A percentile compares a stretch with the other conserved stretches of the same genome.
Conservation (phyloP, 2,113 vertebrate species). For the Arenaria interpres region DNA sequence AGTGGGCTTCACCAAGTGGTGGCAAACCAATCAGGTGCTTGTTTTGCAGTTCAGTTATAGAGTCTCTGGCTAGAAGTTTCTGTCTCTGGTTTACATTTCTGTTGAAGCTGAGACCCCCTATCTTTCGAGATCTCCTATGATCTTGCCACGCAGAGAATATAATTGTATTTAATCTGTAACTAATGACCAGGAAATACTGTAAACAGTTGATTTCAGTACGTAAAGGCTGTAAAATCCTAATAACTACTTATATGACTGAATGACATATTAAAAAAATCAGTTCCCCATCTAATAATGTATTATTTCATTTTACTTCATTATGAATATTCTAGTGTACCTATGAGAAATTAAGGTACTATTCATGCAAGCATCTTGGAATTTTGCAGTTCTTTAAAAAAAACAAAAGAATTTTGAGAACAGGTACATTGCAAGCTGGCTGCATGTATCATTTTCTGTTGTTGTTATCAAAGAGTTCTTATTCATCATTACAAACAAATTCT, state of each 20-base stretch:
- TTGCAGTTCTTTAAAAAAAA: not conserved
- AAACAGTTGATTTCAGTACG: not conserved
- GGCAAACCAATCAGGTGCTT: not conserved
- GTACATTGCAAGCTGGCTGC: not conserved
- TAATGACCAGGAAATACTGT: not conserved
- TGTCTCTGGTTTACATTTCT: not conserved
- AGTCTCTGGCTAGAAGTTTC: not conserved
- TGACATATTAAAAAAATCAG: not conserved
- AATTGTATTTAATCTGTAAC: not conserved
- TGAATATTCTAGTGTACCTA: not conserved
- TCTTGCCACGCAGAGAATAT: not conserved
- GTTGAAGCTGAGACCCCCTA: not conserved
- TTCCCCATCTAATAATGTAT: not conserved
- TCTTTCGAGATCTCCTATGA: not conserved
- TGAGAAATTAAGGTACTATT: not conserved
- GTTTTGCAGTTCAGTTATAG: not conserved
- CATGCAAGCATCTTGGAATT: not conserved
- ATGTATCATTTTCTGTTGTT: not conserved
- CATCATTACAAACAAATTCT: not conserved
- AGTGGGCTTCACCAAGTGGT: not conserved
- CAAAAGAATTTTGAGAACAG: not conserved
- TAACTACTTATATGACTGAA: not conserved
- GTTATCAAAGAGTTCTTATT: not conserved
- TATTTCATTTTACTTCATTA: not conserved
- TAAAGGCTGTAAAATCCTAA: not conserved